Conservation (phyloP, 2,113 vertebrate species). For the Mormyrus lacerda region DNA sequence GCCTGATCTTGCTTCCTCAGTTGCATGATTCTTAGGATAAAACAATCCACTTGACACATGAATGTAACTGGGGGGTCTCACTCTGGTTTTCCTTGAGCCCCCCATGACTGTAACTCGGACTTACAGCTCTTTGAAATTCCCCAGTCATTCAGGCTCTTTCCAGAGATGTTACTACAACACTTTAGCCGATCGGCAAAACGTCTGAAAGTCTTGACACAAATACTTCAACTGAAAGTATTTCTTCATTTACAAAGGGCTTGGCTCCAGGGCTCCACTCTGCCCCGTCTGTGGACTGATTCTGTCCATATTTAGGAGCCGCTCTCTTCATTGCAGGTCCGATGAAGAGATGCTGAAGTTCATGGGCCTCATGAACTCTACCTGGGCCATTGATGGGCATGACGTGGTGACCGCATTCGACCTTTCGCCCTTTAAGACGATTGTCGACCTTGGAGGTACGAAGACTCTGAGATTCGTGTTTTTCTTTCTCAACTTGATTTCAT, state of each 20-base stretch:
- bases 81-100: neutral
- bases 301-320: neutral
- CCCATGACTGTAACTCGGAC: neutral
- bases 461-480: neutral
- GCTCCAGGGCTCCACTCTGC: neutral
- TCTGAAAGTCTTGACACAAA: neutral
- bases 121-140: neutral
- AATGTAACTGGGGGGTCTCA: neutral
- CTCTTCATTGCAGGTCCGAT: constrained; percentile 49
- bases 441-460: constrained; percentile 56
- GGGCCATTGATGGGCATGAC: constrained; percentile 58
- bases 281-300: neutral
- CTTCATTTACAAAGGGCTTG: neutral
- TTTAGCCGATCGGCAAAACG: neutral
- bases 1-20: too few species aligned
- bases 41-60: neutral
- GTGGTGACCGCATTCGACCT: constrained; percentile 59
- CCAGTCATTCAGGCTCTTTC: neutral
- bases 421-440: constrained; percentile 48
- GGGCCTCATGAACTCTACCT: constrained; percentile 61
- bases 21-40: too few species aligned
- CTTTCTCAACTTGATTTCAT: neutral
- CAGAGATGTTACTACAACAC: neutral
- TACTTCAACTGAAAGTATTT: neutral
- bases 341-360: constrained; percentile 65